These are phyloP conservation scores for Drepanosiphum platanoidis DNA, from an alignment of 2,888 invertebrate genomes.

Conservation along the genomic window DNA sequence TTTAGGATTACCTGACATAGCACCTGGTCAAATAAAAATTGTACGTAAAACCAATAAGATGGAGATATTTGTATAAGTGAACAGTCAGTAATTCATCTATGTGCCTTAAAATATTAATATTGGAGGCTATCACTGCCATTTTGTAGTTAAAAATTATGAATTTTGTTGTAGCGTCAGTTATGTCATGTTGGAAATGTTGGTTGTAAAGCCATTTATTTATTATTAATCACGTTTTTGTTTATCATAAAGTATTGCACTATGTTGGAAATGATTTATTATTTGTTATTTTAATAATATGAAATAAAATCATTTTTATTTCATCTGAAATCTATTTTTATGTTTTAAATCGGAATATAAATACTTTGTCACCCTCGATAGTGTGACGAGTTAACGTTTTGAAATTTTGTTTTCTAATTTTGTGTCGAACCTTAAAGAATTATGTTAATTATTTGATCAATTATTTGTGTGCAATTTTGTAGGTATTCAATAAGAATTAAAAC, in stretches of 20 bases:
- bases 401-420: neutral
- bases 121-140: slow-evolving; percentile 56
- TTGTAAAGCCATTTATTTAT: slow-evolving; percentile 13
- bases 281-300: slow-evolving; percentile 52
- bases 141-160: slow-evolving; percentile 35
- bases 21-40: slow-evolving; percentile 76
- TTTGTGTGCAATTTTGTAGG: neutral
- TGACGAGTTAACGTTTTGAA: neutral
- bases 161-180: slow-evolving; percentile 41
- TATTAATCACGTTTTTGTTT: slow-evolving; percentile 51
- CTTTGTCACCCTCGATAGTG: neutral
- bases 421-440: neutral
- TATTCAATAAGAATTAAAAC: neutral
- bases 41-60: slow-evolving; percentile 76
- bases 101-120: slow-evolving; percentile 52
- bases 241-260: slow-evolving; percentile 53
- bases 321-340: neutral
- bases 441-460: neutral
- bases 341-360: neutral
- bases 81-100: slow-evolving; percentile 36
- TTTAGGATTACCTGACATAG: slow-evolving; percentile 73
- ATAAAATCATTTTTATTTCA: slow-evolving; percentile 39
- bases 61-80: slow-evolving; percentile 75
- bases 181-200: slow-evolving; percentile 11
- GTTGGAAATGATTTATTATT: slow-evolving; percentile 49